These are phyloP conservation scores for Trilocha varians DNA, from an alignment of 2,888 invertebrate species.

Conservation along the genomic window DNA sequence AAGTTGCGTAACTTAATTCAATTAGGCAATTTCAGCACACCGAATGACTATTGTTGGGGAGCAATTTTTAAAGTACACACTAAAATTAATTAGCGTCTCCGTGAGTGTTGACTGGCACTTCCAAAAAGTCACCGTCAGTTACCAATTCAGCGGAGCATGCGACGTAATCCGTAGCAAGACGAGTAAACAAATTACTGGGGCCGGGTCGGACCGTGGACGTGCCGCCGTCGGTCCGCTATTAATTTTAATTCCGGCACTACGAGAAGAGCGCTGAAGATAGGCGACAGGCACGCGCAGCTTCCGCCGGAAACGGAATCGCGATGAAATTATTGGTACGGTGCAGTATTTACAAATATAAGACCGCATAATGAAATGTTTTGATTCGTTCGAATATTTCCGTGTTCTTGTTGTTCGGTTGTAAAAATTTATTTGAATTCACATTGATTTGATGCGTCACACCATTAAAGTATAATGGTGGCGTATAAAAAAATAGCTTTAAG, in stretches of 20 bases:
- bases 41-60: no score
- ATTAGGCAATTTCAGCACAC: no score
- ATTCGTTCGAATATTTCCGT: no score
- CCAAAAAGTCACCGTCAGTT: constrained; percentile 54
- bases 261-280: constrained; percentile 61
- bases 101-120: constrained; percentile 23
- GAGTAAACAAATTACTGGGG: constrained; percentile 68
- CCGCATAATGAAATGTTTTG: neutral
- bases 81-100: constrained; percentile 20
- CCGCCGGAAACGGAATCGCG: constrained; percentile 20
- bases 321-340: constrained; percentile 19
- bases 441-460: no score
- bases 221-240: constrained; percentile 58
- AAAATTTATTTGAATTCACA: no score
- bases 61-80: constrained; percentile 15
- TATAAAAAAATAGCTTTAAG: no score
- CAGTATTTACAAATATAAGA: neutral
- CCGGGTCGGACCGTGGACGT: constrained; percentile 44
- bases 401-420: no score
- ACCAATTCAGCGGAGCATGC: constrained; percentile 64
- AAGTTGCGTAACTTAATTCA: no score
- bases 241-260: constrained; percentile 67
- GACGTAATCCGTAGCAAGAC: constrained; percentile 64
- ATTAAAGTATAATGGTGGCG: no score
- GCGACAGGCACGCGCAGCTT: constrained; percentile 53